These are phyloP conservation scores for Lithobates pipiens DNA, from an alignment of 2,797 vertebrate species.

Conservation along the genomic window DNA sequence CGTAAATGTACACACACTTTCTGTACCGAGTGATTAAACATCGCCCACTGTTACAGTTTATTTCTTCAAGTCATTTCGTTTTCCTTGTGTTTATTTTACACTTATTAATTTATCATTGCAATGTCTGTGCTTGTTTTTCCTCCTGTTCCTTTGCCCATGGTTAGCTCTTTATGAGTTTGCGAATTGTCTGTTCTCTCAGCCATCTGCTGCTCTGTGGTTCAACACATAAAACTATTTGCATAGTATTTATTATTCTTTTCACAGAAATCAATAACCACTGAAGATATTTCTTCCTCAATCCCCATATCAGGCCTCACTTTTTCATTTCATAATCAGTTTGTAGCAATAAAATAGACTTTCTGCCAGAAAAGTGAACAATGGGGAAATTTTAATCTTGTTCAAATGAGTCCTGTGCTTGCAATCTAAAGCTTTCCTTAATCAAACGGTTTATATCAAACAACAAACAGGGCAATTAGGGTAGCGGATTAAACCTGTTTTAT, in stretches of 20 bases:
- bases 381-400: neutral
- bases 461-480: neutral
- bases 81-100: slow-evolving; percentile 40
- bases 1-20: neutral
- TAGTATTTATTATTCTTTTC: slow-evolving; percentile 40
- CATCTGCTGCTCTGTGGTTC: slow-evolving; percentile 51
- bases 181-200: slow-evolving; percentile 31
- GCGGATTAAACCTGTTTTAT: neutral
- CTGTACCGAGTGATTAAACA: neutral
- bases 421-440: neutral
- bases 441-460: neutral
- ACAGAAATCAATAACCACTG: slow-evolving; percentile 20
- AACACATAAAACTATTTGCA: slow-evolving; percentile 40
- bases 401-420: neutral
- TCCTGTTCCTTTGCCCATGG: slow-evolving; percentile 11
- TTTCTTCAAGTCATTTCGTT: slow-evolving; percentile 20
- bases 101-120: slow-evolving; percentile 21
- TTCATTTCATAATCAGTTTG: neutral
- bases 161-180: slow-evolving; percentile 33
- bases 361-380: neutral
- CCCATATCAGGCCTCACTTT: neutral
- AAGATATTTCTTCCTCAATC: neutral
- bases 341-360: neutral
- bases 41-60: slow-evolving; percentile 12
- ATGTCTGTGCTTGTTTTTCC: slow-evolving; percentile 38